Evolutionary conservation across 2,797 vertebrate species (phyloP).

Genomic region (Dicrostonyx torquatus): DNA sequence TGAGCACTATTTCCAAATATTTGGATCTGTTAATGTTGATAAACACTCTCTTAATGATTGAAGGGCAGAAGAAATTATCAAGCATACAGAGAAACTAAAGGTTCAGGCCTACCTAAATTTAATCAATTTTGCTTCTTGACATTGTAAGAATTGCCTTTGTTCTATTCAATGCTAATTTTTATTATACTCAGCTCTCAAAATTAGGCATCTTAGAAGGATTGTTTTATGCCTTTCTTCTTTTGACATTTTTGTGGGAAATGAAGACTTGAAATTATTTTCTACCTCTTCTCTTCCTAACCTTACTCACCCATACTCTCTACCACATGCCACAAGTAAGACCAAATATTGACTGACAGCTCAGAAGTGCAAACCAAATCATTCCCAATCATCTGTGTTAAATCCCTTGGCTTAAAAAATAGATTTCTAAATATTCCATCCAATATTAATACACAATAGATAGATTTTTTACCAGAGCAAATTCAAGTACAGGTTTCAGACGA

Average conservation of each 20-base stretch:
- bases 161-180: slow-evolving; percentile 82
- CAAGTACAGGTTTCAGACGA: slow-evolving; percentile 88
- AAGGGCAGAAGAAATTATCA: not conserved
- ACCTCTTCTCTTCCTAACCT: slow-evolving; percentile 60
- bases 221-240: slow-evolving; percentile 59
- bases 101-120: slow-evolving; percentile 75
- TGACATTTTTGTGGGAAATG: slow-evolving; percentile 40
- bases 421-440: slow-evolving; percentile 83
- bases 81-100: slow-evolving; percentile 81
- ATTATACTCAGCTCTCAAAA: slow-evolving; percentile 39
- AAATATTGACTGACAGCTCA: slow-evolving; percentile 81
- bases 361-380: slow-evolving; percentile 79
- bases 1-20: slow-evolving; percentile 84
- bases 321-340: slow-evolving; percentile 78
- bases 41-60: slow-evolving; percentile 79
- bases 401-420: slow-evolving; percentile 71
- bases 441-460: slow-evolving; percentile 82
- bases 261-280: slow-evolving; percentile 63
- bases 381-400: slow-evolving; percentile 80
- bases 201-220: slow-evolving; percentile 46
- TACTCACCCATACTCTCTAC: slow-evolving; percentile 74
- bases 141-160: slow-evolving; percentile 82
- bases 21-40: slow-evolving; percentile 82
- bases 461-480: slow-evolving; percentile 87
- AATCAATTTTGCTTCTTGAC: slow-evolving; percentile 82